Evolutionary conservation across 2,113 vertebrate species (phyloP).

Genomic region (Coregonus clupeaformis): DNA sequence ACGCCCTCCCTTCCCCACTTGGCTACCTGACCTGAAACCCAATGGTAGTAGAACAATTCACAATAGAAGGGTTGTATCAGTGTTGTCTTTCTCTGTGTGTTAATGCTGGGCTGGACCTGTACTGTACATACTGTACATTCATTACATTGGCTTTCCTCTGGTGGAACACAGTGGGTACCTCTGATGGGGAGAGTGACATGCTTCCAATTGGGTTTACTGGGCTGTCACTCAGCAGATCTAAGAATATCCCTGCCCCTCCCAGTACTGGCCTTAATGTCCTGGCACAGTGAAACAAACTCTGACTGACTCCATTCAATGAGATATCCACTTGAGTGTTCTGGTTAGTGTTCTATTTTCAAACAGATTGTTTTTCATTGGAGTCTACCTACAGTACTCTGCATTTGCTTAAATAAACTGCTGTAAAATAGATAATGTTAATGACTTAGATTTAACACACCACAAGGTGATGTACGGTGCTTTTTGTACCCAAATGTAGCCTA

Average conservation of each 20-base stretch:
- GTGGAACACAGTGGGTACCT: constrained; percentile 68
- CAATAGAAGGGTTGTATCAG: not conserved
- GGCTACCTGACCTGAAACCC: not conserved
- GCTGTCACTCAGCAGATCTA: not conserved
- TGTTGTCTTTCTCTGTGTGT: not conserved
- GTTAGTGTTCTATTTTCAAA: not conserved
- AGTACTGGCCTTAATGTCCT: not conserved
- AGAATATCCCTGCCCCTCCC: not conserved
- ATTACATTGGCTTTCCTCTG: constrained; percentile 29
- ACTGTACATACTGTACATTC: too few relatives aligned
- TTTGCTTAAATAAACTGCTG: too few relatives aligned
- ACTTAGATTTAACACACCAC: too few relatives aligned
- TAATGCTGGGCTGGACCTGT: constrained; percentile 6
- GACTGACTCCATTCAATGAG: too few relatives aligned
- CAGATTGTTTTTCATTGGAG: too few relatives aligned
- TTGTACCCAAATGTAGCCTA: not conserved
- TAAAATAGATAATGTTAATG: too few relatives aligned
- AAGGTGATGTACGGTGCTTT: too few relatives aligned
- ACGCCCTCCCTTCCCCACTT: not conserved
- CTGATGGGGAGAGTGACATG: constrained; percentile 62
- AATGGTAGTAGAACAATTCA: too few relatives aligned
- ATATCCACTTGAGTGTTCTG: too few relatives aligned
- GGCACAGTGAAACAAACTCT: not conserved
- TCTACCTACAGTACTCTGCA: too few relatives aligned
- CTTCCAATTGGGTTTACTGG: constrained; percentile 36